These are phyloP conservation scores for Psittacula echo DNA, from an alignment of 2,797 vertebrate genomes.

Conservation along the genomic window DNA sequence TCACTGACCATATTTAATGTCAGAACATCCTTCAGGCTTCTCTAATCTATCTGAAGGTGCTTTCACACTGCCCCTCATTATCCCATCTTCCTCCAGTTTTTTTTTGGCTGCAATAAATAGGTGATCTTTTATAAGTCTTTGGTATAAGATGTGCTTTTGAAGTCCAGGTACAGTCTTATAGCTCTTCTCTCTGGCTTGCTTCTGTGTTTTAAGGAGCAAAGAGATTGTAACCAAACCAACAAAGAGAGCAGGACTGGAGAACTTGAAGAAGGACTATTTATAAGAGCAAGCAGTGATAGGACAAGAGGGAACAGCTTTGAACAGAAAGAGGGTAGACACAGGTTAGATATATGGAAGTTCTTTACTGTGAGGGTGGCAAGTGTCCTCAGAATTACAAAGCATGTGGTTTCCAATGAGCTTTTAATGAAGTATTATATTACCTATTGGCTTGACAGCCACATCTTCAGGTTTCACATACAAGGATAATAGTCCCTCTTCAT, in stretches of 20 bases:
- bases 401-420: neutral
- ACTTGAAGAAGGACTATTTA: neutral
- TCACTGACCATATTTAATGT: neutral
- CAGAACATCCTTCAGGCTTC: neutral
- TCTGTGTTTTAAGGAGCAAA: neutral
- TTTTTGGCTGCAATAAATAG: neutral
- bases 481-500: slow-evolving; percentile 13
- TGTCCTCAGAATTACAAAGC: neutral
- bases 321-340: neutral
- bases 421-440: slow-evolving; percentile 63
- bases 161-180: neutral
- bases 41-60: neutral
- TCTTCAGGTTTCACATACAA: slow-evolving; percentile 39
- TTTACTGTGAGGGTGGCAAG: neutral
- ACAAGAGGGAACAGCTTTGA: neutral
- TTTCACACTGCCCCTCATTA: neutral
- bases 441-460: slow-evolving; percentile 52
- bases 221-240: neutral
- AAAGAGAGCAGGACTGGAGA: neutral
- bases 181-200: neutral
- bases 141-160: neutral
- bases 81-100: neutral
- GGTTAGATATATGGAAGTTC: neutral
- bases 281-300: neutral
- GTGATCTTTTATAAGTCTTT: neutral